These are phyloP conservation scores for Anaspis maculata DNA, from an alignment of 2,888 invertebrate genomes.

Conservation along the genomic window DNA sequence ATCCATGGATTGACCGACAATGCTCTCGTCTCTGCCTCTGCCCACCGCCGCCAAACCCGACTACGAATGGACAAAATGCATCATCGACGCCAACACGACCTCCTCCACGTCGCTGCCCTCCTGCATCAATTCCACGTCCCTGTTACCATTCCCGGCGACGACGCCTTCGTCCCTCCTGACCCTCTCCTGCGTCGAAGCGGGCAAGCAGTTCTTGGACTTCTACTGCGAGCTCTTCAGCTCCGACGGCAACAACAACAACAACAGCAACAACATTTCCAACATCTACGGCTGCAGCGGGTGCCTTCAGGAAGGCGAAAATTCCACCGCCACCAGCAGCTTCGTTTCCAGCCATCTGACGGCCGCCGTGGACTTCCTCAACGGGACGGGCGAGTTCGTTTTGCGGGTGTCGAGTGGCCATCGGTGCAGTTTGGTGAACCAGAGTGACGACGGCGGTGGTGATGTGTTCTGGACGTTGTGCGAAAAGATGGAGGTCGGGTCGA, in stretches of 20 bases:
- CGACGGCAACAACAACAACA: too few relatives aligned
- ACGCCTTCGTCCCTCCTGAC: constrained; percentile 16
- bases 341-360: constrained; percentile 3
- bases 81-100: too few relatives aligned
- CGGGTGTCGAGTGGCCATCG: constrained; percentile 16
- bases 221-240: constrained; percentile 21
- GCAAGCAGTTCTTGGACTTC: constrained; percentile 22
- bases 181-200: constrained; percentile 21
- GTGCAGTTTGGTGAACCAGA: constrained; percentile 26
- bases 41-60: too few relatives aligned
- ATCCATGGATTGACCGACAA: too few relatives aligned
- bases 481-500: constrained; percentile 8
- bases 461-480: constrained; percentile 29
- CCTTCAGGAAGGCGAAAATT: constrained; percentile 16
- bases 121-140: too few relatives aligned
- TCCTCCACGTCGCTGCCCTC: too few relatives aligned
- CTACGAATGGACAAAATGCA: too few relatives aligned
- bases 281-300: constrained; percentile 24
- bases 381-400: constrained; percentile 23
- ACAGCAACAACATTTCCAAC: too few relatives aligned
- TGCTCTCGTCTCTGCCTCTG: too few relatives aligned
- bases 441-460: too few relatives aligned
- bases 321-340: too few relatives aligned
- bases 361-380: constrained; percentile 18
- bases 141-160: too few relatives aligned